Evolutionary conservation across 2,888 invertebrate genomes (phyloP).

Genomic region (Spisula subtruncata): DNA sequence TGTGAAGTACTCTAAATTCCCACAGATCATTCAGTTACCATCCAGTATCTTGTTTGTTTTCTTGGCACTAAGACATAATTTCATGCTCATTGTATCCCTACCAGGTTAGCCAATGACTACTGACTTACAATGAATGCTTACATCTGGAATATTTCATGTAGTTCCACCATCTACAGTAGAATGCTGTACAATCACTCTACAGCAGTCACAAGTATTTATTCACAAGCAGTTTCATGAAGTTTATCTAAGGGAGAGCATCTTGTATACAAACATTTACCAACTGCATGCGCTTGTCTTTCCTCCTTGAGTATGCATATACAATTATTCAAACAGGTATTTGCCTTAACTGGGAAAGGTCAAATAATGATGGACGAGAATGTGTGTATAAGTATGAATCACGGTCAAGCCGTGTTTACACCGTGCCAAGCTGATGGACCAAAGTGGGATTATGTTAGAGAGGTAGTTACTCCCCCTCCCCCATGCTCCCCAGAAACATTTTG

Average conservation of each 20-base stretch:
- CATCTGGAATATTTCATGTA: no score
- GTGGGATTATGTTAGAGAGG: conserved; percentile 83
- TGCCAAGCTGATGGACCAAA: conserved; percentile 89
- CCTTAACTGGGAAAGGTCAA: conserved; percentile 97
- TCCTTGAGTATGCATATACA: conserved; percentile 50
- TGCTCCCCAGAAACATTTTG: neutral
- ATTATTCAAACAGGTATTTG: conserved; percentile 91
- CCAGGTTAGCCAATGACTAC: no score
- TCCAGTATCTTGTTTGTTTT: no score
- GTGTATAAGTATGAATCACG: conserved; percentile 92
- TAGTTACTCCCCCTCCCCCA: conserved; percentile 29
- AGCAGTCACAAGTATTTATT: no score
- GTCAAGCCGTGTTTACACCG: conserved; percentile 93
- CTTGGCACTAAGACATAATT: no score
- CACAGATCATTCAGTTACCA: no score
- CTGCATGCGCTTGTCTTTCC: conserved; percentile 54
- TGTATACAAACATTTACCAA: neutral
- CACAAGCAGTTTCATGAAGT: neutral
- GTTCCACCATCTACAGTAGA: no score
- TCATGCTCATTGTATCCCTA: no score
- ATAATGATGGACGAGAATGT: conserved; percentile 96
- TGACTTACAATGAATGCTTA: no score
- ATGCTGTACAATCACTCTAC: no score
- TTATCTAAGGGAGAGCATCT: neutral
- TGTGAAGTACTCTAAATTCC: no score